These are phyloP conservation scores for Nasonia oneida DNA, from an alignment of 2,888 invertebrate genomes.

Conservation along the genomic window DNA sequence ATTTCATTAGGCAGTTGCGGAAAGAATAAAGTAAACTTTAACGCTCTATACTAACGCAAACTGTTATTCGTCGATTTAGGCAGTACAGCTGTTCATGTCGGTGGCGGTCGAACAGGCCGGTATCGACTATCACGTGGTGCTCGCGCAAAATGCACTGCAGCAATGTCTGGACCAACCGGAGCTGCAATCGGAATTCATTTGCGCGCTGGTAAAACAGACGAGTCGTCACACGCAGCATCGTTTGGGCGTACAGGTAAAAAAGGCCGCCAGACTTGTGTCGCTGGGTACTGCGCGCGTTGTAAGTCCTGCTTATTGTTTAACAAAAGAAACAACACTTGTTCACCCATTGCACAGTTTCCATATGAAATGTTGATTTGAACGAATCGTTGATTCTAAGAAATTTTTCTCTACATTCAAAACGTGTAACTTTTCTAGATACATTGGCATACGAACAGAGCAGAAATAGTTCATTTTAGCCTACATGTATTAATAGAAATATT, in stretches of 20 bases:
- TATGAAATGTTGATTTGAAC: neutral
- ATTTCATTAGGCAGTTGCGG: neutral
- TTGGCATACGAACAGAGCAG: no score
- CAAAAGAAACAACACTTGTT: constrained; percentile 67
- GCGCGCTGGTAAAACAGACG: constrained; percentile 95
- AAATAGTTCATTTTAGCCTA: no score
- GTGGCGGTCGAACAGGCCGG: constrained; percentile 97
- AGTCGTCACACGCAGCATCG: constrained; percentile 91
- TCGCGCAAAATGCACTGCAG: constrained; percentile 97
- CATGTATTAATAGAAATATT: neutral
- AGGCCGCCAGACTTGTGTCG: constrained; percentile 80
- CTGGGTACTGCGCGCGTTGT: constrained; percentile 80
- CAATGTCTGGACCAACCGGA: constrained; percentile 94
- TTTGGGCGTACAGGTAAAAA: constrained; percentile 89
- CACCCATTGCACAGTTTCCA: constrained; percentile 53
- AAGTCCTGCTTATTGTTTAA: constrained; percentile 79
- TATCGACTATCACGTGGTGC: constrained; percentile 97
- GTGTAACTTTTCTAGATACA: no score
- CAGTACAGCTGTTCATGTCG: constrained; percentile 97
- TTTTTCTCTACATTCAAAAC: neutral
- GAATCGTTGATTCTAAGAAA: neutral
- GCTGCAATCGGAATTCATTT: constrained; percentile 95
- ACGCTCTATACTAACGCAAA: neutral
- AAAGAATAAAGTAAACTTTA: neutral
- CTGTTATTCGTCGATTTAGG: constrained; percentile 80